Conservation (phyloP, 2,113 vertebrate species). For the Cynopterus brachyotis region DNA sequence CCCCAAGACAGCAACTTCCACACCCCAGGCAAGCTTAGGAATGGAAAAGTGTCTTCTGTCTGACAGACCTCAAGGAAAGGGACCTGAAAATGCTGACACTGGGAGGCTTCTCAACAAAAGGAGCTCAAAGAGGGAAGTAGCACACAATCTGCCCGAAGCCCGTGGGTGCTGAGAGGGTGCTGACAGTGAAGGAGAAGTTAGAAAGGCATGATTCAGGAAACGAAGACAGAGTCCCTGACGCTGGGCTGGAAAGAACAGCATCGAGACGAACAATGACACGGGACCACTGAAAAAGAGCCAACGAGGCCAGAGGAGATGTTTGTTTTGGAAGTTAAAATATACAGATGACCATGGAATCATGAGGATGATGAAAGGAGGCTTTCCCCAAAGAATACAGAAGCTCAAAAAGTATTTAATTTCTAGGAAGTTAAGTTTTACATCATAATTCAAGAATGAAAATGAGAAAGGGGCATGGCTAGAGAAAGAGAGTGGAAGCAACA, state of each 20-base stretch:
- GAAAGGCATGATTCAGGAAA: background rate
- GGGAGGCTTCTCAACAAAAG: background rate
- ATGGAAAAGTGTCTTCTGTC: background rate
- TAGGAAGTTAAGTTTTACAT: background rate
- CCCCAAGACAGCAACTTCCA: background rate
- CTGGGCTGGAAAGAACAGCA: background rate
- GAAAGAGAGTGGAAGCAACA: background rate
- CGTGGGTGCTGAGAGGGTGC: background rate
- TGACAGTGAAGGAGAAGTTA: background rate
- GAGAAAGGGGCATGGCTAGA: background rate
- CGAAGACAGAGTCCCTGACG: background rate
- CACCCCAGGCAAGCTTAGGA: background rate
- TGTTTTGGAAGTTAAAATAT: background rate
- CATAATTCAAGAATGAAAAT: background rate
- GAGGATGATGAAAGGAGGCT: background rate
- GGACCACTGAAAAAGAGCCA: background rate
- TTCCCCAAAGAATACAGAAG: background rate
- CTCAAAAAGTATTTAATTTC: background rate
- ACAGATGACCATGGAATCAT: background rate
- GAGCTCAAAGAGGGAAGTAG: background rate
- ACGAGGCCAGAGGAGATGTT: background rate
- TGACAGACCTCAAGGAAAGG: background rate
- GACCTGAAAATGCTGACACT: background rate
- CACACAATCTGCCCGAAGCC: no score
- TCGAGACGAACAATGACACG: background rate